Evolutionary conservation across 1,140 invertebrate genomes (phyloP), one percentile per base, ranked within the genome.

Genomic region (Mylabris phalerata): DNA sequence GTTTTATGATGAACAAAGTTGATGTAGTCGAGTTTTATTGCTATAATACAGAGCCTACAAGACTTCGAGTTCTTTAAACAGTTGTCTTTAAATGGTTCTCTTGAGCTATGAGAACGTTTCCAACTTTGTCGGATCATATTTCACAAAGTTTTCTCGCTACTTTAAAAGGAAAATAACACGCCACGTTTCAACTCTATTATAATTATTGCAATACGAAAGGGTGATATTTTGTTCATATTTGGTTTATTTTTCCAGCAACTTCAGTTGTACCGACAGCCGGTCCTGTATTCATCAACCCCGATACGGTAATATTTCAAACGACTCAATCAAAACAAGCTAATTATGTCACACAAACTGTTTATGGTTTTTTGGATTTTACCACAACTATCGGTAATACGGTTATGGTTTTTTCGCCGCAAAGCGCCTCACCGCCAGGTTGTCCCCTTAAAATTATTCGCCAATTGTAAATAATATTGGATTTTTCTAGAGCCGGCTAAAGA

Each of bases 371-470:
- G 32, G 90, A 93, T 74, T 93, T 93, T 70, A 90, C 88, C 3
- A 93, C 90, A 0, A 92, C 89, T 0, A 90, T 93, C 64, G 90
- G 88, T 41, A 90, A 92, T 66, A 93, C 90, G 6, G 86, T 93
- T 13, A 92, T 93, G 87, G 84, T 93, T 4, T 93, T 93, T 73
- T 92, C 89, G 2, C 90, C 90, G 0, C 82, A 90, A 65, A 88
- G 84, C 66, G 82, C 83, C 7, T 59, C 67, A 19, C 47, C 60
- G 50, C 50, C 55, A 66, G 64, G 64, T 66, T 32, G 32, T 32
- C 32, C 7, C 32, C 0, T 5, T 32, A 32, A 32, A 5, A 5
- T 7, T 32, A 32, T 32, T 19, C 19, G 19, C 32, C 7, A 32
- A 32, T 32, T 32, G 39, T 3, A 41, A 7, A 19, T 11, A 9